A percentile compares a stretch with the other conserved stretches of the same genome.
Conservation (phyloP, 1,140 invertebrate species). For the Drosophila burlai region DNA sequence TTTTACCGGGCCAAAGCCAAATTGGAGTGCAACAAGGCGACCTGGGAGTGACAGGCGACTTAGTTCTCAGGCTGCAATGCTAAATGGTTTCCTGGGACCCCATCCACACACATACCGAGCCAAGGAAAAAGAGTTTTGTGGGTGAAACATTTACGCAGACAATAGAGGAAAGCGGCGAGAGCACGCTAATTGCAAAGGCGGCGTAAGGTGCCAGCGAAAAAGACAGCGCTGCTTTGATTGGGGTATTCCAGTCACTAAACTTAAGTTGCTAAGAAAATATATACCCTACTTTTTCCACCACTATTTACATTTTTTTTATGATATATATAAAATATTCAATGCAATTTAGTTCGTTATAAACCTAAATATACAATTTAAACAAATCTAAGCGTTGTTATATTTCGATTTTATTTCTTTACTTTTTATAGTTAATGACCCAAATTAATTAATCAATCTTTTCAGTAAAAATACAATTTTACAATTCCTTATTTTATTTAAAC, state of each 20-base stretch:
- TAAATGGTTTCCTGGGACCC: slow-evolving; percentile 75
- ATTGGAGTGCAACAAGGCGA: slow-evolving; percentile 56
- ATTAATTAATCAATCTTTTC: background rate
- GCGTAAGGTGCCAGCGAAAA: slow-evolving; percentile 26
- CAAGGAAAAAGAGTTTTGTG: slow-evolving; percentile 22
- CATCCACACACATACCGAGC: slow-evolving; percentile 5
- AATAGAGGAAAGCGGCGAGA: slow-evolving; percentile 64
- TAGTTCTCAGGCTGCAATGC: slow-evolving; percentile 77
- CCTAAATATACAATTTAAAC: no score
- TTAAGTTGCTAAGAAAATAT: background rate
- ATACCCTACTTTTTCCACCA: background rate
- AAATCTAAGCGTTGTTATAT: no score
- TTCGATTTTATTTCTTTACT: background rate
- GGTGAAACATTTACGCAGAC: slow-evolving; percentile 77
- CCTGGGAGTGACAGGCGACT: slow-evolving; percentile 68
- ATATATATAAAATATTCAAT: background rate
- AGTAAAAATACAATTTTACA: background rate
- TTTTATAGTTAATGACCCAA: background rate
- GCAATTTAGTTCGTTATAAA: background rate
- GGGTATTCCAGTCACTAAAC: slow-evolving; percentile 1
- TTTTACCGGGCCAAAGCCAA: slow-evolving; percentile 68
- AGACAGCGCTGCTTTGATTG: background rate
- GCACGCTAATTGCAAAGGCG: slow-evolving; percentile 61
- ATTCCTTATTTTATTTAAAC: background rate
- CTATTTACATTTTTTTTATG: background rate